Evolutionary conservation across 2,888 invertebrate species (phyloP), one percentile per base, ranked within the genome.

Genomic region (Scaptomyza caliginosa): DNA sequence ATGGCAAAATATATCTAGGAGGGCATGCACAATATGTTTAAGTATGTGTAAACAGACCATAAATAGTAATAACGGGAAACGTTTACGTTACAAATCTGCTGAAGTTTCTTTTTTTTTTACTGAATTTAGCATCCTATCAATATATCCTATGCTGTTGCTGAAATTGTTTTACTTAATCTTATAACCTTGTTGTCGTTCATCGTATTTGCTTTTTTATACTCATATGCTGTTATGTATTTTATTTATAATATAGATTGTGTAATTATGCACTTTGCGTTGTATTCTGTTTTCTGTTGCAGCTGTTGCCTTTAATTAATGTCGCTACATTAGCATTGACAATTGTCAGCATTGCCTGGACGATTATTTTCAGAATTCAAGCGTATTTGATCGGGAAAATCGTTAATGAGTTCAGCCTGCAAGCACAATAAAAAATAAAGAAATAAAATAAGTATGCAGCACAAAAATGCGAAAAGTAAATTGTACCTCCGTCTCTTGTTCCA

Each of bases 321-420:
- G 73, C 60, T 85, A 73, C 89, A 93, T 93, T 95, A 95, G 93
- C 95, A 95, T 92, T 95, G 94, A 92, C 95, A 95, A 90, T 94
- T 94, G 91, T 95, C 95, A 80, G 94, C 93, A 89, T 95, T 95
- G 90, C 94, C 93, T 89, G 94, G 94, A 90, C 93, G 94, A 85
- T 94, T 94, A 90, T 94, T 94, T 90, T 94, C 94, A 81, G 95
- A 93, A 80, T 94, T 95, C 88, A 98, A 93, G 91, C 96, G 96
- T 91, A 99, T 98, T 93, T 98, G 97, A 92, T 98, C 98, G 36
- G 99, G 99, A 91, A 99, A 99, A 92, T 99, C 98, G 92, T 98
- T 98, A 93, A 97, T 98, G 66, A 98, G 93, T 90, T 98, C 98
- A 76, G 97, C 96, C 92, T 93, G 88, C 4, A 16, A 64, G 28